These are phyloP conservation scores for Drosophila nigromelanica DNA, from an alignment of 1,140 invertebrate genomes.

Conservation along the genomic window DNA sequence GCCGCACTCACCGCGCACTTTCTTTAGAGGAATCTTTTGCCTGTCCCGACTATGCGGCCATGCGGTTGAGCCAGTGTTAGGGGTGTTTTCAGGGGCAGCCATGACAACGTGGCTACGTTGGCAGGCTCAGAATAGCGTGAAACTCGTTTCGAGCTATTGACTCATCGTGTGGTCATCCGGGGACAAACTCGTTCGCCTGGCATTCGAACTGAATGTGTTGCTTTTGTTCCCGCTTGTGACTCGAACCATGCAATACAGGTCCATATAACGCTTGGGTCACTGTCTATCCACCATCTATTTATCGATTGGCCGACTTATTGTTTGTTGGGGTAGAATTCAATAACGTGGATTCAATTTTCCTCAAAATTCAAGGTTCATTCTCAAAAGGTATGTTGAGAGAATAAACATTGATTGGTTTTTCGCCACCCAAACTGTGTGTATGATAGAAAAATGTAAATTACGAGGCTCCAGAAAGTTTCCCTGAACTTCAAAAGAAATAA, in stretches of 20 bases:
- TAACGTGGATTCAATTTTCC: conserved; percentile 38
- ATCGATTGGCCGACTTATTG: conserved; percentile 71
- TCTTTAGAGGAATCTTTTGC: conserved; percentile 15
- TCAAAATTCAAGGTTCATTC: conserved; percentile 8
- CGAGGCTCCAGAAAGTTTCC: too few species aligned
- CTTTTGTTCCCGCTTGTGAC: conserved; percentile 27
- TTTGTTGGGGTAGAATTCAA: conserved; percentile 38
- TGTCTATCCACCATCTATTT: conserved; percentile 46
- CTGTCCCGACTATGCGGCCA: conserved; percentile 13
- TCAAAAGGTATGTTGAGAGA: neutral
- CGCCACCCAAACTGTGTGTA: too few species aligned
- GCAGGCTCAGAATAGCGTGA: neutral
- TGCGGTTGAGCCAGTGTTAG: conserved; percentile 5
- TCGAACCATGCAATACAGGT: conserved; percentile 11
- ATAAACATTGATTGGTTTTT: neutral
- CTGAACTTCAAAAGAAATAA: too few species aligned
- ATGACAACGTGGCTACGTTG: neutral
- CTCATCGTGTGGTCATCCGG: conserved; percentile 62
- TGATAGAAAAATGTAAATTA: too few species aligned
- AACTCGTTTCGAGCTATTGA: conserved; percentile 41
- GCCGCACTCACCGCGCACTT: conserved; percentile 33
- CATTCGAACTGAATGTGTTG: conserved; percentile 52
- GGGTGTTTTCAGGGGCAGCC: conserved; percentile 10
- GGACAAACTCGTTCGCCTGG: conserved; percentile 29
- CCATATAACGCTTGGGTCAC: conserved; percentile 47